phyloP scores from a whole-genome alignment of 2,113 vertebrate species.

The Trematomus loennbergii region DNA sequence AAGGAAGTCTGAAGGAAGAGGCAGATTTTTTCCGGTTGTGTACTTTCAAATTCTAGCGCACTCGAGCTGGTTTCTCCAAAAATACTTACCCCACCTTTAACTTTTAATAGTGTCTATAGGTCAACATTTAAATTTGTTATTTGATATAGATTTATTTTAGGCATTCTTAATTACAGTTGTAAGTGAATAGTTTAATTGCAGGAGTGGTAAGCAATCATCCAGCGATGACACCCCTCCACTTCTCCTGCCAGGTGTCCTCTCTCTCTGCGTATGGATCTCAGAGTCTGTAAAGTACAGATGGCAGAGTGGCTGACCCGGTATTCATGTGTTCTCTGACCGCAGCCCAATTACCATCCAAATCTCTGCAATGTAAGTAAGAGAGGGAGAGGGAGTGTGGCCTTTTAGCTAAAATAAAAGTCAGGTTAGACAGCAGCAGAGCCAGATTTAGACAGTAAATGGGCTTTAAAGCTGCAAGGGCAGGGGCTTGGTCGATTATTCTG shows the following conservation, averaged over 20 bases:
- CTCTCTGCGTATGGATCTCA: not conserved
- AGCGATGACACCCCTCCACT: not conserved
- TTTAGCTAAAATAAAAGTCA: constrained; percentile 24
- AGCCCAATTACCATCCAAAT: constrained; percentile 56
- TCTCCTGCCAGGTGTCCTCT: not conserved
- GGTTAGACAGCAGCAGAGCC: constrained; percentile 58
- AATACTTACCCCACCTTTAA: too few relatives aligned
- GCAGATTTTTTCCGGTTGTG: too few relatives aligned
- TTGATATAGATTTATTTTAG: too few relatives aligned
- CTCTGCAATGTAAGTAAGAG: constrained; percentile 25
- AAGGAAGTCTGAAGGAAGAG: too few relatives aligned
- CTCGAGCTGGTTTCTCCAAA: too few relatives aligned
- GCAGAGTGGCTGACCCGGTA: constrained; percentile 33
- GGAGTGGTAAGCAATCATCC: not conserved
- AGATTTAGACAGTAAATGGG: constrained; percentile 63
- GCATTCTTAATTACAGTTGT: not conserved
- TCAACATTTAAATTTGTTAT: too few relatives aligned
- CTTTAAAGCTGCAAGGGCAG: constrained; percentile 30
- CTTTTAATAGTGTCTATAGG: too few relatives aligned
- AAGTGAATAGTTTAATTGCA: too few relatives aligned
- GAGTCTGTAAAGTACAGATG: constrained; percentile 41
- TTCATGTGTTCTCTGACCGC: constrained; percentile 51
- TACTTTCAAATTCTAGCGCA: too few relatives aligned
- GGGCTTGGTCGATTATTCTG: constrained; percentile 29
- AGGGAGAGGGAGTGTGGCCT: constrained; percentile 19